Evolutionary conservation across 2,888 invertebrate genomes (phyloP), one percentile per base, ranked within the genome.

Genomic region (Trissolcus brochymenae): DNA sequence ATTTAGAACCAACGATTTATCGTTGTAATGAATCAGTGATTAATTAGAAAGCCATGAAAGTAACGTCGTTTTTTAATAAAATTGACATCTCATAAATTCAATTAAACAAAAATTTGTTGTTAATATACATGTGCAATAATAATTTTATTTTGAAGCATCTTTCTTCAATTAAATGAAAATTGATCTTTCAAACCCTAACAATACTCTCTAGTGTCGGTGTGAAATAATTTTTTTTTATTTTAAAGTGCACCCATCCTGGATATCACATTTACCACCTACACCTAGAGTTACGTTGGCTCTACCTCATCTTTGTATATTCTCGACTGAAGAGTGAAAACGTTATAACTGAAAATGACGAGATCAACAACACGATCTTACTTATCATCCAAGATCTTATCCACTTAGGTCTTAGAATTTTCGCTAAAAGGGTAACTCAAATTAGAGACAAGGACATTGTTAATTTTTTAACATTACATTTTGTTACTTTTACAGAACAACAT

Each of bases 261-360:
- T 90, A 90, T 81, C 91, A 91, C 72, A 83, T 90, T 75, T 91
- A 90, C 72, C 91, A 91, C 81, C 78, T 89, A 56, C 90, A 91
- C 76, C 80, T 91, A 72, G 91, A 91, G 72, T 79, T 91, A 41
- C 84, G 90, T 21, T 91, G 91, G 91, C 82, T 89, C 14, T 86
- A 89, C 56, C 65, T 90, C 4, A 87, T 89, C 1, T 80, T 88
- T 9, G 68, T 86, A 17, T 81, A 85, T 60, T 80, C 82, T 9
- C 82, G 80, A 61, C 80, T 80, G 41, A 80, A 73, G 62, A 76
- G 76, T 49, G 78, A 83, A 59, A 79, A 79, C 64, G 70, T 81
- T 1, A 62, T 72, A 2, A 82, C 83, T 80, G 80, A 81, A 78
- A 81, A 81, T 16, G 83, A 81, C 29, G 84, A 87, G 53, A 73